Conservation (phyloP, 1,140 invertebrate genomes). For the Homarus americanus region DNA sequence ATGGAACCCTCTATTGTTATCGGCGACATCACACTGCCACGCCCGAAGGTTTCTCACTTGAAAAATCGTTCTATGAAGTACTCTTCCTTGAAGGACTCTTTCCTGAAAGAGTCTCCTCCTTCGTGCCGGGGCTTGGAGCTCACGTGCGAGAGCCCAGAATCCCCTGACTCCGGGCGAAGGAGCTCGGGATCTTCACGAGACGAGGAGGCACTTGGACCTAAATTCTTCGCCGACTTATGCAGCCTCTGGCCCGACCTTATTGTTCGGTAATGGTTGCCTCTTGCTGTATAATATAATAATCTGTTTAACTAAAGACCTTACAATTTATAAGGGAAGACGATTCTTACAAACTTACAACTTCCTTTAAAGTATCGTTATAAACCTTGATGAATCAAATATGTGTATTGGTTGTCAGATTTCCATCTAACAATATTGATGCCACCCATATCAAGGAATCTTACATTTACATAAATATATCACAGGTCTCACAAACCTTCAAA, state of each 20-base stretch:
- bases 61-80: background rate
- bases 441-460: too few species aligned
- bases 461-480: too few species aligned
- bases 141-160: conserved; percentile 19
- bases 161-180: background rate
- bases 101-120: background rate
- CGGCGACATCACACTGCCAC: background rate
- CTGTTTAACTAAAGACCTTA: too few species aligned
- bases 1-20: background rate
- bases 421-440: too few species aligned
- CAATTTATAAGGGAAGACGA: too few species aligned
- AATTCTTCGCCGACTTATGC: conserved; percentile 42
- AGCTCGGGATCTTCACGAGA: background rate
- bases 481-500: too few species aligned
- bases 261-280: conserved; percentile 25
- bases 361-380: too few species aligned
- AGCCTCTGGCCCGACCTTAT: conserved; percentile 36
- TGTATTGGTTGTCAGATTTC: too few species aligned
- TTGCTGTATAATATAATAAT: background rate
- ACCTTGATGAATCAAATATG: too few species aligned
- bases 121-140: background rate
- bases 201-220: conserved; percentile 21
- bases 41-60: background rate
- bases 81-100: background rate
- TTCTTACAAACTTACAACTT: too few species aligned